A percentile compares a stretch with the other conserved stretches of the same genome.
phyloP scores from a whole-genome alignment of 2,113 vertebrate genomes.

The Protomyctophum bolini region DNA sequence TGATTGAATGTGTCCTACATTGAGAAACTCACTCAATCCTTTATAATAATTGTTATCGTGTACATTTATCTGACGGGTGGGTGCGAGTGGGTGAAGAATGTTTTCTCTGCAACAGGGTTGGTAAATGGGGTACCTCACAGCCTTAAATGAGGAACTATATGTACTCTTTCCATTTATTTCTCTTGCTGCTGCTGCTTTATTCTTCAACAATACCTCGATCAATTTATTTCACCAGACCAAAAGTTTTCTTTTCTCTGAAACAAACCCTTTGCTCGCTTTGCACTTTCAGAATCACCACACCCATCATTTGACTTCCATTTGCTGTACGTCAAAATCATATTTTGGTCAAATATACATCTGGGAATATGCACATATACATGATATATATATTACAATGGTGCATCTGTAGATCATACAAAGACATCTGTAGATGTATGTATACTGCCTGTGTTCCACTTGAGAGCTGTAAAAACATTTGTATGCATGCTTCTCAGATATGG shows the following conservation, averaged over 20 bases:
- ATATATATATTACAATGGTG: constrained; percentile 8
- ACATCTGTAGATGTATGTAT: constrained; percentile 7
- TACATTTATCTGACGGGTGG: constrained; percentile 24
- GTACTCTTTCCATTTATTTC: background rate
- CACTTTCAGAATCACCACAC: background rate
- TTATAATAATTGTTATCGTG: background rate
- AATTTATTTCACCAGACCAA: background rate
- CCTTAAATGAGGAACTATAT: constrained; percentile 26
- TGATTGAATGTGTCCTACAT: background rate
- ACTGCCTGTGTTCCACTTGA: background rate
- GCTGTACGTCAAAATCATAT: background rate
- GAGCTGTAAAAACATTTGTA: constrained; percentile 4
- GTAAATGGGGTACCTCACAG: constrained; percentile 14
- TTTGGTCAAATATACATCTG: background rate
- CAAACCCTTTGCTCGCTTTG: background rate
- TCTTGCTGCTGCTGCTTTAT: background rate
- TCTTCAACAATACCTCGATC: constrained; percentile 28
- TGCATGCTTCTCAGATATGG: constrained; percentile 13
- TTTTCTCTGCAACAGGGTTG: constrained; percentile 10
- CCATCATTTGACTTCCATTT: background rate
- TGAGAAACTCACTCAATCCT: background rate
- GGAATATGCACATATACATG: background rate
- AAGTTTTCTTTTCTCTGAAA: background rate
- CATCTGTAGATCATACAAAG: background rate
- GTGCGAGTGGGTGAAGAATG: constrained; percentile 21